Evolutionary conservation across 2,888 invertebrate species (phyloP).

Genomic region (Mesorhabditis sp.): DNA sequence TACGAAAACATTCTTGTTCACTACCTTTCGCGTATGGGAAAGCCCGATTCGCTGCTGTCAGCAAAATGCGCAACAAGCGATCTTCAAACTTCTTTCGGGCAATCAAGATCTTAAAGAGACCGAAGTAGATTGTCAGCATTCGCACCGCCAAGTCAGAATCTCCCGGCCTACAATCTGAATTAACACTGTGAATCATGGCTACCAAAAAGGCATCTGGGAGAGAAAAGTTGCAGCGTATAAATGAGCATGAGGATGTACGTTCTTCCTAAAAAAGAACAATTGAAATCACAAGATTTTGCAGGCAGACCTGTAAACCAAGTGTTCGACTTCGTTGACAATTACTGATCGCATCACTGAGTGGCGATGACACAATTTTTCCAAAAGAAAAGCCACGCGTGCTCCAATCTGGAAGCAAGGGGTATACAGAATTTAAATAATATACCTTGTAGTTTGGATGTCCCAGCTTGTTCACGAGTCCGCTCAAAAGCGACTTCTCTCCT

Average conservation of each 20-base stretch:
- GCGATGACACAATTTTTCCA: conserved; percentile 75
- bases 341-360: conserved; percentile 89
- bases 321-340: conserved; percentile 82
- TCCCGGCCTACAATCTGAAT: conserved; percentile 46
- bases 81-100: conserved; percentile 72
- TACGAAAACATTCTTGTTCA: conserved; percentile 4
- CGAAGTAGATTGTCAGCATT: conserved; percentile 85
- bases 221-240: conserved; percentile 89
- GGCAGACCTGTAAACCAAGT: conserved; percentile 70
- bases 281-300: background rate
- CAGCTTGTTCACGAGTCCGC: conserved; percentile 83
- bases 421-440: background rate
- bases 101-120: conserved; percentile 78
- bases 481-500: conserved; percentile 73
- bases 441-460: conserved; percentile 81
- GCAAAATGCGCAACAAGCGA: conserved; percentile 77
- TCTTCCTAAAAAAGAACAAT: conserved; percentile 67
- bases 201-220: conserved; percentile 73
- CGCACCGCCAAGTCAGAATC: conserved; percentile 73
- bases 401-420: conserved; percentile 68
- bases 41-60: conserved; percentile 79
- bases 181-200: background rate
- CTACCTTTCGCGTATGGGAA: conserved; percentile 74
- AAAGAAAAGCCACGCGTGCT: conserved; percentile 79
- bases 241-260: conserved; percentile 79